Percentiles rank a stretch among this genome's conserved stretches.
phyloP scores from a whole-genome alignment of 2,113 vertebrate genomes.

The Tylochromis polylepis region DNA sequence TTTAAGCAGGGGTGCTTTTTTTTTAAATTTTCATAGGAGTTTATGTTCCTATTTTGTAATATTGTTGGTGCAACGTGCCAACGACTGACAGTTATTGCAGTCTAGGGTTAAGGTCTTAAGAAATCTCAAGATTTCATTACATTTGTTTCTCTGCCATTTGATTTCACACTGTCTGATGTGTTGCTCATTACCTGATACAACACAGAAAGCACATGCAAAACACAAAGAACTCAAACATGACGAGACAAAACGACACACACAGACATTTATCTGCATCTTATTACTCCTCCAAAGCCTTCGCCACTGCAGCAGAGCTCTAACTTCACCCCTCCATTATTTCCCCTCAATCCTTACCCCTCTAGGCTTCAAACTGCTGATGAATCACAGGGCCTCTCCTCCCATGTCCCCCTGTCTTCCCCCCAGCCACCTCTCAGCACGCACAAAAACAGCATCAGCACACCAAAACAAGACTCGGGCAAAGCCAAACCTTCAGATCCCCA shows the following conservation, averaged over 20 bases:
- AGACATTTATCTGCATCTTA: constrained; percentile 19
- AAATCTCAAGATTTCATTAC: background rate
- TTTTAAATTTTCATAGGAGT: constrained; percentile 21
- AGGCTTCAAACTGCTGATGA: constrained; percentile 58
- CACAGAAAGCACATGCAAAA: constrained; percentile 22
- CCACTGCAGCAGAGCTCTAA: constrained; percentile 36
- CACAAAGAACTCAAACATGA: constrained; percentile 13
- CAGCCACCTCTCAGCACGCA: constrained; percentile 1
- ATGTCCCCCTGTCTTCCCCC: constrained; percentile 16
- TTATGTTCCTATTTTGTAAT: background rate
- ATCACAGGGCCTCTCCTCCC: constrained; percentile 17
- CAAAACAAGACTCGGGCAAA: constrained; percentile 12
- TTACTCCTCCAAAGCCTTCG: constrained; percentile 5
- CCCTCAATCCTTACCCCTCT: constrained; percentile 61
- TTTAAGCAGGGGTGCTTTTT: constrained; percentile 21
- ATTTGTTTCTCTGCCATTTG: background rate
- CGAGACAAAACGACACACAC: background rate
- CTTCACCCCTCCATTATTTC: constrained; percentile 65
- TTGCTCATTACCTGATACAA: background rate
- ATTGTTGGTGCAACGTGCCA: background rate
- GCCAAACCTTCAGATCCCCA: background rate
- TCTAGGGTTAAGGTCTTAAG: background rate
- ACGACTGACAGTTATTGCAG: background rate
- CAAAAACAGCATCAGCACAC: constrained; percentile 11
- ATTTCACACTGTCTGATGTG: background rate